Evolutionary conservation across 2,888 invertebrate genomes (phyloP), one percentile per base, ranked within the genome.

Genomic region (Baccha elongata): DNA sequence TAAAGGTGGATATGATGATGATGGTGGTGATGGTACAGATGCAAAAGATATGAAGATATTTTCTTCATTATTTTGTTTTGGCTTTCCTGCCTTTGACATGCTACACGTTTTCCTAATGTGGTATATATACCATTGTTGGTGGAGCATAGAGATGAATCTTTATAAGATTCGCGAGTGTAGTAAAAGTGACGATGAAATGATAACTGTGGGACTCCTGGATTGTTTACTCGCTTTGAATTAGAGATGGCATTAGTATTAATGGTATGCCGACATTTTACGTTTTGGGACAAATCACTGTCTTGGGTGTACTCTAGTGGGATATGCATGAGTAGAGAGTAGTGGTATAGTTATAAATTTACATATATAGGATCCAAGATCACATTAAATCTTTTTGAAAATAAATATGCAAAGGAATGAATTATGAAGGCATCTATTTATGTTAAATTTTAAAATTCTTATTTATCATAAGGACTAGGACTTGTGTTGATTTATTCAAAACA

Each of bases 131-230:
- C 4, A 10, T 58, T 72, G n/a, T n/a, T 64, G 72, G 7, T 46
- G 55, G 2, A 50, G 55, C 58, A 68, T 37, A 55, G 46, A 78
- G 68, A 58, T 64, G 64, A 73, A 58, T 68, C 72, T 64, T n/a
- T 37, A 58, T 37, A 55, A 78, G 62, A 78, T 55, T 46, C 55
- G 26, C 35, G 62, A 71, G 42, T 44, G 21, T 55, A 83, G 72
- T 67, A 68, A 78, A 78, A 83, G 72, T 78, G 83, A 73, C 64
- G 78, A 78, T 78, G 83, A 78, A 83, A 83, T 78, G 73, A 83
- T 83, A 83, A 83, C 78, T 78, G 78, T 55, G 83, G 83, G 78
- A 83, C 13, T 23, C 55, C 68, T 78, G 72, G 46, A 78, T 83
- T 83, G 83, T 83, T 78, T 78, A 68, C 72, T 68, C 83, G 58